Percentiles rank a stretch among this genome's conserved stretches.
These are phyloP conservation scores for Andrena camellia DNA, from an alignment of 2,888 invertebrate species.

Conservation along the genomic window DNA sequence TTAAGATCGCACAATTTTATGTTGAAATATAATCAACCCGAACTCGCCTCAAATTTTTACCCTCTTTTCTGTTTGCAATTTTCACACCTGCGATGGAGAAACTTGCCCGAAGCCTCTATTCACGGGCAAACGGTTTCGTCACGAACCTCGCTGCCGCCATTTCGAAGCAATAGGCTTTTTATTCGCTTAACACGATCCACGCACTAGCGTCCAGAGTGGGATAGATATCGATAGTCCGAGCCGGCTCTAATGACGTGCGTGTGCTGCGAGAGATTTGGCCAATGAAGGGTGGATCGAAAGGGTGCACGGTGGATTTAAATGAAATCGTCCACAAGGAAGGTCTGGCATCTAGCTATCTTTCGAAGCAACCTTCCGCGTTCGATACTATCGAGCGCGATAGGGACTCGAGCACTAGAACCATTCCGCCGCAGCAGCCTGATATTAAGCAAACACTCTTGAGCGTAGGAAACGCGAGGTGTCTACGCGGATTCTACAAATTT, in stretches of 20 bases:
- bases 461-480: background rate
- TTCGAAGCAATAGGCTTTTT: slow-evolving; percentile 79
- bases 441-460: background rate
- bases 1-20: too few relatives aligned
- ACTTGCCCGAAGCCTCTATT: slow-evolving; percentile 10
- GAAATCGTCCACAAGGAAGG: slow-evolving; percentile 62
- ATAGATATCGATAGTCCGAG: slow-evolving; percentile 80
- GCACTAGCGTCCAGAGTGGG: slow-evolving; percentile 77
- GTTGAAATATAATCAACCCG: background rate
- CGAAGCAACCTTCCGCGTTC: slow-evolving; percentile 24
- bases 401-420: background rate
- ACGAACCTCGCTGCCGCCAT: slow-evolving; percentile 53
- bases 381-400: background rate
- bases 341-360: slow-evolving; percentile 25
- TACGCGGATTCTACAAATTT: too few relatives aligned
- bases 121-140: slow-evolving; percentile 58
- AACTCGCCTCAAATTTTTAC: background rate
- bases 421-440: background rate
- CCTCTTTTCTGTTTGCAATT: background rate
- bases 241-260: slow-evolving; percentile 83
- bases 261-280: slow-evolving; percentile 83
- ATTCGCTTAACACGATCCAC: slow-evolving; percentile 79
- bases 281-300: slow-evolving; percentile 78
- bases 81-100: slow-evolving; percentile 29
- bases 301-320: slow-evolving; percentile 72